Evolutionary conservation across 2,888 invertebrate species (phyloP), one percentile per base, ranked within the genome.

Genomic region (Galerucella calmariensis): DNA sequence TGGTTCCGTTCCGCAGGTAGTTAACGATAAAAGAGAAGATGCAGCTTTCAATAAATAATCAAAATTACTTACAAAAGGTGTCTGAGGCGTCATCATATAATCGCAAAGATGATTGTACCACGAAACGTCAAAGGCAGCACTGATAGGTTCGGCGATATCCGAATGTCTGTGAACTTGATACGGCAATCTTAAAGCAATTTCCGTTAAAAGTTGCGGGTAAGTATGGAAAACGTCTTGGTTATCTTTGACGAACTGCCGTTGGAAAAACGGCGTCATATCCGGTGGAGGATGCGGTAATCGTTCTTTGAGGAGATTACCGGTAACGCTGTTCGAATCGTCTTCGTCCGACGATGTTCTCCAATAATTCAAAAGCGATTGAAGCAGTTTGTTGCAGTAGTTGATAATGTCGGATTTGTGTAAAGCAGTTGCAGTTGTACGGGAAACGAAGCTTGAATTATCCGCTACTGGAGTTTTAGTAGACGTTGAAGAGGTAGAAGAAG

Each of bases 261-360:
- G 90, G 89, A 98, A 98, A 88, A 99, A 96, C 11, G 98, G 98
- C 8, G 96, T 95, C 94, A 98, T 97, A 85, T 99, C 98, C 0
- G 97, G 97, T 63, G 95, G 92, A 0, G 96, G 92, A 51, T 94
- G 92, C 1, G 94, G 92, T 14, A 94, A 92, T 81, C 94, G 94
- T 58, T 95, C 94, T 85, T 95, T 97, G 59, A 98, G 87, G 59
- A 97, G 88, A 84, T 91, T 93, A 58, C 93, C 94, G 24, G 90
- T 91, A 0, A 76, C 46, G n/a, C 88, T 85, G 20, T 83, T 82
- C 24, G 81, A 80, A 56, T 77, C 80, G 35, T 86, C 89, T 83
- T 87, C 90, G 86, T 88, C 87, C 59, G 85, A 85, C 0, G 85
- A 85, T 71, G 89, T 89, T 79, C 93, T 93, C 95, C 96, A 96